Evolutionary conservation across 1,140 invertebrate genomes (phyloP).

Genomic region (Argopecten irradians): DNA sequence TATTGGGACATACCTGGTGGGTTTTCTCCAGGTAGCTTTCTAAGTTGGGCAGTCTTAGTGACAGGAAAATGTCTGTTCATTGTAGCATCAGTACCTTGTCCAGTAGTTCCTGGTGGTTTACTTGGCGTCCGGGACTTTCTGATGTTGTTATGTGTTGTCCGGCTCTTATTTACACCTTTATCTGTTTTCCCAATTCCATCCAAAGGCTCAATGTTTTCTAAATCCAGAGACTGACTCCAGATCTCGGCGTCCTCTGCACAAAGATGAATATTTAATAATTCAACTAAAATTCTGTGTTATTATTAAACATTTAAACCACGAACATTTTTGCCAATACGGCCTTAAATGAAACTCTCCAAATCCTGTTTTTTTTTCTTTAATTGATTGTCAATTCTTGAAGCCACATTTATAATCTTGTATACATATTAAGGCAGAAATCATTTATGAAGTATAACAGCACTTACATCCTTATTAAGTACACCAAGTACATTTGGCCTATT

Average conservation of each 20-base stretch:
- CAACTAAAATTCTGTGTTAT: not conserved
- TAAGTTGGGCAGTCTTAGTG: slow-evolving; percentile 39
- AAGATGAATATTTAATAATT: not conserved
- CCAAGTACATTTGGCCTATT: too few species aligned
- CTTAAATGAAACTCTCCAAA: not conserved
- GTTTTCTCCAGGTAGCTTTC: not conserved
- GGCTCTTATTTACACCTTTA: slow-evolving; percentile 35
- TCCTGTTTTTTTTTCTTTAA: not conserved
- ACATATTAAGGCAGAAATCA: too few species aligned
- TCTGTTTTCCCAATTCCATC: slow-evolving; percentile 6
- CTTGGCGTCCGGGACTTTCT: slow-evolving; percentile 26
- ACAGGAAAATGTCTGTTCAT: slow-evolving; percentile 49
- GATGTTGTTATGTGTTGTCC: slow-evolving; percentile 30
- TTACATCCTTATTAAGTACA: too few species aligned
- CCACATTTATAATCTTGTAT: too few species aligned
- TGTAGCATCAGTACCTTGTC: slow-evolving; percentile 32
- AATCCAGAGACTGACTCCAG: slow-evolving; percentile 63
- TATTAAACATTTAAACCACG: not conserved
- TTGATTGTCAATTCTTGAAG: not conserved
- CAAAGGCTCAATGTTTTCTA: slow-evolving; percentile 51
- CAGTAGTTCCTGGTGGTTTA: slow-evolving; percentile 22
- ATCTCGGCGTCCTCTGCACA: slow-evolving; percentile 62
- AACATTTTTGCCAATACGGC: not conserved
- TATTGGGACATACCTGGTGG: not conserved
- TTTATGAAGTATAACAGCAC: too few species aligned